Evolutionary conservation across 2,797 vertebrate genomes (phyloP).

Genomic region (Muscicapa comitata): DNA sequence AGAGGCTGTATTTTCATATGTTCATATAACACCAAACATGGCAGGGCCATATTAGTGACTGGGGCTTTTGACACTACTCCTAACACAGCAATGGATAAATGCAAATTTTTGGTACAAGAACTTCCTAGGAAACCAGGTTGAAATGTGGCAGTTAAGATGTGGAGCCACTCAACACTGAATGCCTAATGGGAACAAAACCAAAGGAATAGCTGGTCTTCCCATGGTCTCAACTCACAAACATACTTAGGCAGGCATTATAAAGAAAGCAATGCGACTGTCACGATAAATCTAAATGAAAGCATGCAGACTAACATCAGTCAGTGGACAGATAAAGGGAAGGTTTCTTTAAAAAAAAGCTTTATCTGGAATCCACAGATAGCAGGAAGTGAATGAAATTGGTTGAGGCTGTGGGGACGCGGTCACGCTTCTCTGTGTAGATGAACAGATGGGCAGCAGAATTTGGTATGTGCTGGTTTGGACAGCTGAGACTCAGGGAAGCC

Average conservation of each 20-base stretch:
- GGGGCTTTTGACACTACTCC: background rate
- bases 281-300: background rate
- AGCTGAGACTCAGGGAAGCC: constrained; percentile 10
- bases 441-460: constrained; percentile 61
- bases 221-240: background rate
- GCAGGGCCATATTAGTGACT: background rate
- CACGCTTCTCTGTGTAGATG: background rate
- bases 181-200: background rate
- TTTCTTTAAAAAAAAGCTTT: background rate
- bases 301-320: background rate
- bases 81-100: background rate
- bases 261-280: background rate
- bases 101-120: background rate
- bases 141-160: background rate
- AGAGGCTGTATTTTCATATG: background rate
- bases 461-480: background rate
- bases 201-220: background rate
- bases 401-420: constrained; percentile 50
- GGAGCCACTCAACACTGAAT: background rate
- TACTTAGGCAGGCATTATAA: background rate
- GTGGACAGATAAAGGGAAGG: background rate
- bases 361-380: constrained; percentile 38
- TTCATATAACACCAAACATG: background rate
- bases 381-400: constrained; percentile 54
- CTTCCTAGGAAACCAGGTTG: background rate